phyloP scores from a whole-genome alignment of 2,797 vertebrate species.

The Chrysolophus pictus region DNA sequence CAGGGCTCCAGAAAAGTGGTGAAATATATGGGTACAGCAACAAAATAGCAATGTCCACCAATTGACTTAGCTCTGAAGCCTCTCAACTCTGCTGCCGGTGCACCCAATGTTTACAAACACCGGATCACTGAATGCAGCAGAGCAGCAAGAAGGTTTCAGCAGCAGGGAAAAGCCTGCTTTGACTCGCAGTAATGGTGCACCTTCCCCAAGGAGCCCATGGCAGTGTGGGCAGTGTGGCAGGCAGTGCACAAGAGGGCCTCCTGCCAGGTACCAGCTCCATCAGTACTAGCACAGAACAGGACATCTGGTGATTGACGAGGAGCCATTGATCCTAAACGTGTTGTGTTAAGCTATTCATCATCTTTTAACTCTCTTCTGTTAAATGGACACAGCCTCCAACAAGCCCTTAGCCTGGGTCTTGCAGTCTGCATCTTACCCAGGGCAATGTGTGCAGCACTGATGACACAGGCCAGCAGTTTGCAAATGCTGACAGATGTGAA shows the following conservation, averaged over 20 bases:
- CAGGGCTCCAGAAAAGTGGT: background rate
- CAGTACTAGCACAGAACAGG: background rate
- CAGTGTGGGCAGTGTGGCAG: rapidly evolving
- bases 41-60: background rate
- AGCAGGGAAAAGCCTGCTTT: background rate
- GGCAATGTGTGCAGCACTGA: rapidly evolving
- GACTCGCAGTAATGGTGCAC: background rate
- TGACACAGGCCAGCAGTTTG: background rate
- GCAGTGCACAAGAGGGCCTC: background rate
- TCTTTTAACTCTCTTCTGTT: background rate
- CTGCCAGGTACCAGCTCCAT: constrained; percentile 3
- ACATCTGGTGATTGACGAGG: constrained; percentile 18
- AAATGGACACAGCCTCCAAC: background rate
- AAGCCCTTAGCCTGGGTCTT: background rate
- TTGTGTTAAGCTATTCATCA: background rate
- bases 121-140: background rate
- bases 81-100: background rate
- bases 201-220: background rate
- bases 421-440: background rate
- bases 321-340: constrained; percentile 30
- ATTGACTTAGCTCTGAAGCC: background rate
- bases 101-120: background rate
- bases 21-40: background rate
- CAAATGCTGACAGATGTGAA: background rate
- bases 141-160: background rate